Evolutionary conservation across 2,888 invertebrate species (phyloP), one percentile per base, ranked within the genome.

Genomic region (Sialis fuliginosa): DNA sequence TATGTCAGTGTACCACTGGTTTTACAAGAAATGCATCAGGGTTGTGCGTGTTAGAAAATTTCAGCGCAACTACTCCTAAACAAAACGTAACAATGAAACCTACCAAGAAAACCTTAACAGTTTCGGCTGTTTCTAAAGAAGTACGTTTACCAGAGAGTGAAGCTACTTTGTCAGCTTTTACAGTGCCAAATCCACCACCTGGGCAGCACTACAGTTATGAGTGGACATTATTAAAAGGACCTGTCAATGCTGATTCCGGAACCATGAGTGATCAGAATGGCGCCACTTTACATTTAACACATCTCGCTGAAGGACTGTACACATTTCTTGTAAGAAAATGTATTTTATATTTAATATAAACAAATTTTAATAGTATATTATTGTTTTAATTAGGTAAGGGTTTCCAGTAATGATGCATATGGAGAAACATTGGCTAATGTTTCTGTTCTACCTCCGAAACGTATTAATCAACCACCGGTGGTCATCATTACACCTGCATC

Each of bases 401-500:
- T 91, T 0, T 85, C 82, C n/a, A 84, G 81, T 6, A 77, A 79
- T 1, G 75, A 72, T 52, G 76, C 81, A 1, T 83, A 78, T 56
- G 89, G 89, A 3, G 85, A 85, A 60, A 81, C 86, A 0, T 79
- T 78, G 54, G 91, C 89, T 1, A 93, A 93, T 61, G 87, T 95
- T 4, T 90, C 89, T 0, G 93, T 95, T 9, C 60, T 84, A 54
- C 87, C 91, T 57, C 87, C 84, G 34, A 80, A 82, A 49, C 70
- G 91, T 48, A 78, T 79, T 48, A 95, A 95, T 64, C 77, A 78
- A 52, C 78, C 85, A 1, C 95, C 93, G 0, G 73, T 79, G 49
- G 90, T 89, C 1, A 72, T 90, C 39, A 89, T 95, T 53, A 85
- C 85, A 2, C 93, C 93, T 0, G 74, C 80, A 4, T 74, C 80